A percentile compares a stretch with the other conserved stretches of the same genome.
These are phyloP conservation scores for Misgurnus anguillicaudatus DNA, from an alignment of 2,113 vertebrate species.

Conservation along the genomic window DNA sequence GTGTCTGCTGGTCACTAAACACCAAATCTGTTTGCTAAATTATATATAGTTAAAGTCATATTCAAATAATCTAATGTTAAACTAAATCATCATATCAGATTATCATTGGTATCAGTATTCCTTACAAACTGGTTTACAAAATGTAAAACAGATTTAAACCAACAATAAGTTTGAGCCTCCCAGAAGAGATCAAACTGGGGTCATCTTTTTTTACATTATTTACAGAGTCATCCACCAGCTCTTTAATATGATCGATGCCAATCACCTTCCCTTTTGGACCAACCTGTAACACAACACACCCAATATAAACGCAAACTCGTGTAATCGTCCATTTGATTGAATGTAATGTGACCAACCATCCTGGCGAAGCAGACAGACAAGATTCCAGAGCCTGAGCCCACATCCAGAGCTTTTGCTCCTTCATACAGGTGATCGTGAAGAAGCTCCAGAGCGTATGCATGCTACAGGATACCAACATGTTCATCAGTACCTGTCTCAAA, in stretches of 20 bases:
- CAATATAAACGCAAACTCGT: no score
- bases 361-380: slow-evolving; percentile 94
- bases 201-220: slow-evolving; percentile 97
- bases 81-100: no score
- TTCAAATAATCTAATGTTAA: background rate
- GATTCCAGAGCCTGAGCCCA: slow-evolving; percentile 97
- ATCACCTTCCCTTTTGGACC: slow-evolving; percentile 93
- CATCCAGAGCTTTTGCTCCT: slow-evolving; percentile 95
- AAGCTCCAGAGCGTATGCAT: slow-evolving; percentile 96
- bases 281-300: slow-evolving; percentile 78
- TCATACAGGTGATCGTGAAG: slow-evolving; percentile 93
- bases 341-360: slow-evolving; percentile 83
- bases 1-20: background rate
- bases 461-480: slow-evolving; percentile 71
- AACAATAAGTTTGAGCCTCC: slow-evolving; percentile 89
- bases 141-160: slow-evolving; percentile 54
- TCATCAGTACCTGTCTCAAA: slow-evolving; percentile 31
- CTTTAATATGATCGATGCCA: slow-evolving; percentile 99
- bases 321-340: no score
- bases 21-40: no score
- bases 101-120: background rate
- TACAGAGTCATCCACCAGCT: slow-evolving; percentile 95
- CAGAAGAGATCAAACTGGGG: slow-evolving; percentile 88
- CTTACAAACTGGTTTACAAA: background rate
- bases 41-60: background rate